These are phyloP conservation scores for Drosophila suzukii DNA, from an alignment of 1,140 invertebrate species.

Conservation along the genomic window DNA sequence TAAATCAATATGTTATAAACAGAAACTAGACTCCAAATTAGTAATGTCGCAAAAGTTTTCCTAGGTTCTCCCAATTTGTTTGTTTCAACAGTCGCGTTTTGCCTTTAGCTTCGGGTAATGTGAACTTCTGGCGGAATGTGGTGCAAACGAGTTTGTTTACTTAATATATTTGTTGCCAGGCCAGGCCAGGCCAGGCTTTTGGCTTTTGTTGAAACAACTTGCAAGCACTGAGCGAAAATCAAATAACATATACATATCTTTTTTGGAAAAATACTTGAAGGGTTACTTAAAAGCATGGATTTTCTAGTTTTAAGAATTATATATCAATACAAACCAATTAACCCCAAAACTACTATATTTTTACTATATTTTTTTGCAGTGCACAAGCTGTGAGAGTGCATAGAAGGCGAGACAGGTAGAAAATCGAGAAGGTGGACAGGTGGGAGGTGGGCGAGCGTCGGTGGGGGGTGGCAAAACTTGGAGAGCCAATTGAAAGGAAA, in stretches of 20 bases:
- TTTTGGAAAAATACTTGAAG: too few species aligned
- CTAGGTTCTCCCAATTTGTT: constrained; percentile 17
- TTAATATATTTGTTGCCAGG: constrained; percentile 32
- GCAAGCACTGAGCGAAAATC: not conserved
- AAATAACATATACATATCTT: too few species aligned
- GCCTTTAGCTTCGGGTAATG: constrained; percentile 5
- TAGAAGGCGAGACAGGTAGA: constrained; percentile 60
- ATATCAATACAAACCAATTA: too few species aligned
- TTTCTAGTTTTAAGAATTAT: too few species aligned
- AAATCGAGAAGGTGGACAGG: constrained; percentile 21
- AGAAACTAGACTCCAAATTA: constrained; percentile 11
- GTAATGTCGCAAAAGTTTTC: not conserved
- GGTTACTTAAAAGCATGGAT: too few species aligned
- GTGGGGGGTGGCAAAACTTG: not conserved
- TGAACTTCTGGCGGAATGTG: constrained; percentile 54
- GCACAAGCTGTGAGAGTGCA: constrained; percentile 11
- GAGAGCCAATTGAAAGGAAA: constrained; percentile 61
- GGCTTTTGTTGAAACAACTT: constrained; percentile 5
- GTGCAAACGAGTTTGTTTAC: constrained; percentile 60
- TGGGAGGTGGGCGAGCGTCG: constrained; percentile 10
- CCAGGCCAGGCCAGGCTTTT: constrained; percentile 15
- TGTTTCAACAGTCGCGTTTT: constrained; percentile 2
- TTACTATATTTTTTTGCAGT: not conserved
- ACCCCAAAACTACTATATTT: too few species aligned
- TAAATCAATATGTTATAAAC: constrained; percentile 31